Evolutionary conservation across 2,888 invertebrate genomes (phyloP), one percentile per base, ranked within the genome.

Genomic region (Trileptium ribeirensis): DNA sequence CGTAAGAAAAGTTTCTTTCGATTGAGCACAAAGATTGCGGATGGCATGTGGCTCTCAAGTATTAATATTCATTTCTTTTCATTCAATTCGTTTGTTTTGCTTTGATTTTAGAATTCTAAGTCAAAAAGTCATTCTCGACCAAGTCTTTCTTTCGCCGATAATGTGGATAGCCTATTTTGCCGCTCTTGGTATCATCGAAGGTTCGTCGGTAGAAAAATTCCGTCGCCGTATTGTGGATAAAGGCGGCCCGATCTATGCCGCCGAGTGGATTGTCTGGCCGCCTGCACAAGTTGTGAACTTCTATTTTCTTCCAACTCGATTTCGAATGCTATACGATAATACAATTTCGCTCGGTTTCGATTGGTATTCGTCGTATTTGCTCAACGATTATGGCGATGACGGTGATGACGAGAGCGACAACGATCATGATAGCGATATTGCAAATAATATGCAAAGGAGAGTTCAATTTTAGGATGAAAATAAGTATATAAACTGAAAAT

Each of bases 261-360:
- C 95, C 0, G 96, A 97, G 88, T 96, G 95, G 94, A 88, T 94
- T 2, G 92, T 96, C 37, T 96, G 96, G 96, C 96, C 96, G 0
- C 94, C 94, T 2, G 95, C 95, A 0, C 96, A 97, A 89, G 90
- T 95, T 67, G 90, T 97, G n/a, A 97, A 96, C 89, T 97, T 97
- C 89, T 94, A 93, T 89, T 92, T 93, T 87, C 89, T 97, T 84
- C 94, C 96, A 15, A 92, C 93, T 8, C 92, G 91, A 85, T 96
- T 92, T 88, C 91, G 96, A 87, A 94, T 97, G 39, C 90, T 95
- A 15, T 97, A 95, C 90, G 95, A 95, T 87, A 95, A 94, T 87
- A 91, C 92, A 0, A 92, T 95, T 86, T 95, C 95, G 51, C 91
- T 95, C 86, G 93, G 94, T 0, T 95, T 94, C 89, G 95, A 95